Base-by-base conservation (phyloP, 2,797 vertebrate genomes). In the Falco columbarius region DNA sequence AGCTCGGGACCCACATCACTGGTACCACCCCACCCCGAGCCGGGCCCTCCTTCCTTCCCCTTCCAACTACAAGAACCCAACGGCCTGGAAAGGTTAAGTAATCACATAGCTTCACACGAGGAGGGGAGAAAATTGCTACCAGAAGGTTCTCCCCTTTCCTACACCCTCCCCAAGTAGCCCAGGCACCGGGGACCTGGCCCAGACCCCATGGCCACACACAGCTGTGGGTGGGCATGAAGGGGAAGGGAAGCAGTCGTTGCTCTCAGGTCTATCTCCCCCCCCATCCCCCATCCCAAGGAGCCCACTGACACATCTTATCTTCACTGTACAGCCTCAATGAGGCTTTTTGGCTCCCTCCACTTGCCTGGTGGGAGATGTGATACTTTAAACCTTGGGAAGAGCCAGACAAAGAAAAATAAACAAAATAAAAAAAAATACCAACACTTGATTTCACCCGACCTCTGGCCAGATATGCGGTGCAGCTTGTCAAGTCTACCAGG, bases 381-480 rank as follows among this genome's bases (percentile, higher is more conserved):
- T 46, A 52, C 32, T 46, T 40, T 42, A 52, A 12, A 80, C 20
- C 30, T 73, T 36, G 16, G 27, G 19, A 55, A 71, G 7, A 81
- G 38, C 10, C 40, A 86, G 52, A 15, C 46, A 24, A 80, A 90
- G 13, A 14, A 18, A 68, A 67, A 26, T 30, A 13, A 80, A 44
- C 5, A 18, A 54, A 61, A n/a, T 0, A 5, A 11, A 21, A 76
- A 8, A 6, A 0, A 1, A 3, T 40, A 40, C 2, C 20, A 47
- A 6, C 6, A 40, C 15, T 6, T 30, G 16, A 21, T 10, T 19
- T 68, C 49, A 59, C 14, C 26, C 24, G 65, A n/a, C 6, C 26
- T 61, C 76, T 58, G 70, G 24, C 52, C 18, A 72, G 47, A 24
- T 20, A 12, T 1, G 21, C 24, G 19, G 23, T 10, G 16, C 74